A percentile compares a stretch with the other conserved stretches of the same genome.
These are phyloP conservation scores for Aphodius granarius DNA, from an alignment of 2,888 invertebrate species.

Conservation along the genomic window DNA sequence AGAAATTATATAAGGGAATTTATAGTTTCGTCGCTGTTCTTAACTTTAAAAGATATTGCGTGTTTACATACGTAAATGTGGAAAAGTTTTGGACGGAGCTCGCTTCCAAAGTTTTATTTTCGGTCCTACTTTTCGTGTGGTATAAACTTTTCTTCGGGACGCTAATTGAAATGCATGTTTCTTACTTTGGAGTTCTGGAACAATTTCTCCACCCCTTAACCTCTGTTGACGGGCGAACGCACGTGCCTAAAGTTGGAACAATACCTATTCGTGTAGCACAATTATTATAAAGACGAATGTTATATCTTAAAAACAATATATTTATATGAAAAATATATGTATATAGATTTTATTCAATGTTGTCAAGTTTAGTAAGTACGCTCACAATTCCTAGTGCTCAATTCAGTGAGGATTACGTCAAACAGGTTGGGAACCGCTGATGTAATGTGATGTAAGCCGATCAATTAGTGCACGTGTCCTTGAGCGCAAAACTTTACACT, in stretches of 20 bases:
- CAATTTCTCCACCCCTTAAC: slow-evolving; percentile 1
- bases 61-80: slow-evolving; percentile 13
- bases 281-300: neutral
- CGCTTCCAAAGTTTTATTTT: neutral
- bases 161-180: slow-evolving; percentile 11
- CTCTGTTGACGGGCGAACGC: neutral
- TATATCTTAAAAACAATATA: too few relatives aligned
- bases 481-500: neutral
- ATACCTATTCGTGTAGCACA: neutral
- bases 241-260: neutral
- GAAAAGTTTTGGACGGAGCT: slow-evolving; percentile 1
- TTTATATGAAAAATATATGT: too few relatives aligned
- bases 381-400: too few relatives aligned
- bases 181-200: neutral
- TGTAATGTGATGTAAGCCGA: neutral
- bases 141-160: neutral
- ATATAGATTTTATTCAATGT: too few relatives aligned
- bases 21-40: neutral
- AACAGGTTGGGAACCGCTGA: neutral
- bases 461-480: neutral
- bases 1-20: neutral
- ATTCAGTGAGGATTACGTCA: too few relatives aligned
- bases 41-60: neutral
- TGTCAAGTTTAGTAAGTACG: too few relatives aligned
- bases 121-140: neutral